Percentiles rank a stretch among this genome's conserved stretches.
Conservation (phyloP, 2,888 invertebrate genomes). For the Tanypteryx hageni region DNA sequence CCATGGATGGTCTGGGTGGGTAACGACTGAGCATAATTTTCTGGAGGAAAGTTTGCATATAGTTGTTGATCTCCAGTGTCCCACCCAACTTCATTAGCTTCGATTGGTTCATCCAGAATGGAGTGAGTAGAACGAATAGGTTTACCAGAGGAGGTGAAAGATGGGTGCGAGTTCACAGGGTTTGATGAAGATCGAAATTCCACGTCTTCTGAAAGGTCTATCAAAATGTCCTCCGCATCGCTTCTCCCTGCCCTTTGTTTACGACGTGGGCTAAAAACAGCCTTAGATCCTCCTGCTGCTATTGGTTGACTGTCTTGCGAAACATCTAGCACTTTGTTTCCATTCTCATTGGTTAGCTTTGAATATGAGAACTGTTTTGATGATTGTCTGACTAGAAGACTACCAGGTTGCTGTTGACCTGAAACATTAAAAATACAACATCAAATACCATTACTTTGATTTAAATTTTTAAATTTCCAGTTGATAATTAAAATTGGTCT, state of each 20-base stretch:
- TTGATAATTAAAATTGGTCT: not conserved
- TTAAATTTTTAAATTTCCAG: not conserved
- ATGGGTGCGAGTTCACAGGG: not conserved
- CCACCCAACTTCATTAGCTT: conserved; percentile 78
- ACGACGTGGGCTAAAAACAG: conserved; percentile 72
- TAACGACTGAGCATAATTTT: not conserved
- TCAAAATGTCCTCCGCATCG: conserved; percentile 82
- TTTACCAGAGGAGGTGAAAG: conserved; percentile 35
- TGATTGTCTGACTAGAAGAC: conserved; percentile 64
- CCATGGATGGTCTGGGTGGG: not conserved
- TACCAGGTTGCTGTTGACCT: conserved; percentile 27
- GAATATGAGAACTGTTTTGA: conserved; percentile 88
- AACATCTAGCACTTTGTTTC: not conserved
- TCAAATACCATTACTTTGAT: not conserved
- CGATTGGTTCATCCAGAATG: conserved; percentile 85
- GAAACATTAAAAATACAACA: not conserved
- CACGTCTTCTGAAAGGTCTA: conserved; percentile 81
- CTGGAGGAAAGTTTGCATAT: conserved; percentile 67
- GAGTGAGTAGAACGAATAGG: conserved; percentile 74
- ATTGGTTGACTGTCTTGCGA: conserved; percentile 68
- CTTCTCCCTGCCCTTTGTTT: conserved; percentile 72
- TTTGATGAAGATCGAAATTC: not conserved
- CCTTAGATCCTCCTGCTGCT: conserved; percentile 69
- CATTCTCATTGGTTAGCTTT: conserved; percentile 85
- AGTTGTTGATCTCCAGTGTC: conserved; percentile 62